Percentiles rank a stretch among this genome's conserved stretches.
Evolutionary conservation across 1,140 invertebrate genomes (phyloP).

Genomic region (Teleogryllus occipitalis): DNA sequence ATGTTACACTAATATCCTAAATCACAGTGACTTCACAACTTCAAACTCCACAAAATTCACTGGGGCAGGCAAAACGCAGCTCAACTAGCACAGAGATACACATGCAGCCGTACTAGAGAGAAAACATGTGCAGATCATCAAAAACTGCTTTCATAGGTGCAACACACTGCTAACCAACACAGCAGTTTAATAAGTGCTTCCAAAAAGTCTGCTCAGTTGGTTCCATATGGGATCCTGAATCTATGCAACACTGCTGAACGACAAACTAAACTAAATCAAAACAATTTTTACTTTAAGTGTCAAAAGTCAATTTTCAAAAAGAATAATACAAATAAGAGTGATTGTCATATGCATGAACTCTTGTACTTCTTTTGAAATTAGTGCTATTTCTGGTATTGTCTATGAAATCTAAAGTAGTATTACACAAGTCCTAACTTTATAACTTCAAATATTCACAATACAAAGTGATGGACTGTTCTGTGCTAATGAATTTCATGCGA

Average conservation of each 20-base stretch:
- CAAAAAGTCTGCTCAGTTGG: background rate
- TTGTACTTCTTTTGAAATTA: no score
- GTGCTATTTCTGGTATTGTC: no score
- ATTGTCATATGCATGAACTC: no score
- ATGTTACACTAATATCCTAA: background rate
- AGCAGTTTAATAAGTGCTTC: background rate
- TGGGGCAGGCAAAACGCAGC: background rate
- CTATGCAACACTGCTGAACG: background rate
- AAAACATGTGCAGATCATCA: background rate
- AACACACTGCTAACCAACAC: constrained; percentile 3
- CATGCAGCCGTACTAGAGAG: constrained; percentile 3
- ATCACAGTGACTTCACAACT: background rate
- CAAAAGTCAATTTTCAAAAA: no score
- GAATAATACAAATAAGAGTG: no score
- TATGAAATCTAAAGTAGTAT: no score
- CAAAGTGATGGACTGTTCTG: no score
- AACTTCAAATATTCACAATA: no score
- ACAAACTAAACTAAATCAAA: background rate
- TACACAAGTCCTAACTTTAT: no score
- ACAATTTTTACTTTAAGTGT: background rate
- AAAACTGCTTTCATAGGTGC: background rate
- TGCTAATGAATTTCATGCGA: no score
- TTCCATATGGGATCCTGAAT: background rate
- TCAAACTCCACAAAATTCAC: background rate
- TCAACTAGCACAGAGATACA: constrained; percentile 4